Conservation (phyloP, 2,797 vertebrate species). For the Garrulus glandarius region DNA sequence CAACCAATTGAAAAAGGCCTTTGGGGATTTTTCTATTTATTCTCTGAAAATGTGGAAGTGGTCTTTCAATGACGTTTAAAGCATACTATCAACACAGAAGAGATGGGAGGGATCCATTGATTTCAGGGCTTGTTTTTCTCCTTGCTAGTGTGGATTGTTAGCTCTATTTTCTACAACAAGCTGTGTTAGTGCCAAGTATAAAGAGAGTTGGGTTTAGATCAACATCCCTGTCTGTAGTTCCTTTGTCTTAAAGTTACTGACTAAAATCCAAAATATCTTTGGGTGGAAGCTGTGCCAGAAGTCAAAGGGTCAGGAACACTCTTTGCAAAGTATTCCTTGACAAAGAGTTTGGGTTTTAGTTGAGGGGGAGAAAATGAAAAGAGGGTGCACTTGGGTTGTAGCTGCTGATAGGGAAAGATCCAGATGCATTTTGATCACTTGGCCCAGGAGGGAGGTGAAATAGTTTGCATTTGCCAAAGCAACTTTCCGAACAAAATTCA, state of each 20-base stretch:
- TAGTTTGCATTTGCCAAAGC: not conserved
- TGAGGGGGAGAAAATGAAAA: not conserved
- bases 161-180: not conserved
- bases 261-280: not conserved
- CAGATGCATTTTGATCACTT: not conserved
- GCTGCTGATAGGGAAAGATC: not conserved
- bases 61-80: not conserved
- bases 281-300: not conserved
- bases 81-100: not conserved
- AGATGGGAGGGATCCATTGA: not conserved
- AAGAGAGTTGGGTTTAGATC: not conserved
- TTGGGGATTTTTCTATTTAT: not conserved
- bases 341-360: not conserved
- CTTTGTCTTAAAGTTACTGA: slow-evolving; percentile 25
- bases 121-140: slow-evolving; percentile 11
- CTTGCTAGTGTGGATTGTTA: not conserved
- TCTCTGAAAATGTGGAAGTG: not conserved
- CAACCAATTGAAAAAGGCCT: not conserved
- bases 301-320: not conserved
- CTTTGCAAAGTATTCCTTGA: not conserved
- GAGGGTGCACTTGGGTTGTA: not conserved
- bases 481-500: not conserved
- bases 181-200: slow-evolving; percentile 1
- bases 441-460: not conserved
- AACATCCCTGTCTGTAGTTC: not conserved